Conservation (phyloP, 2,113 vertebrate species). For the Gadus chalcogrammus region DNA sequence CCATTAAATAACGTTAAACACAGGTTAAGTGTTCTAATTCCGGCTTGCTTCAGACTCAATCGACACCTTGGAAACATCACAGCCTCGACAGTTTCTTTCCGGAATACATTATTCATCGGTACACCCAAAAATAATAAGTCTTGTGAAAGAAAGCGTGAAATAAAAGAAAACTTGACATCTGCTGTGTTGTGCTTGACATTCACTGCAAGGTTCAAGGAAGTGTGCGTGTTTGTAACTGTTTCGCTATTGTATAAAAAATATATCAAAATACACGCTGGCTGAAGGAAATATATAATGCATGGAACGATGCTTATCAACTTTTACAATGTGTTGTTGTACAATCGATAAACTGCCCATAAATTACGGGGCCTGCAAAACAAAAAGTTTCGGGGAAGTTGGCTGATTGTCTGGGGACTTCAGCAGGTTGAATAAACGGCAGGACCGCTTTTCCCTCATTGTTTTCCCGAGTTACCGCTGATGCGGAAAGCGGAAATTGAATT, state of each 20-base stretch:
- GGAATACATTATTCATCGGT: neutral
- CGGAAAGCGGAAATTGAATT: neutral
- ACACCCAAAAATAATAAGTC: neutral
- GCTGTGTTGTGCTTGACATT: neutral
- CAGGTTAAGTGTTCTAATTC: neutral
- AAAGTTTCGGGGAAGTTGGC: neutral
- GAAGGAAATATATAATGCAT: too few species aligned
- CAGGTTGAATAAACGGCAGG: neutral
- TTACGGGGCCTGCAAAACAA: constrained; percentile 6
- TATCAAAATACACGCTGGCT: too few species aligned
- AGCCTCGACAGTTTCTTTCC: neutral
- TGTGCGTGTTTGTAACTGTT: neutral
- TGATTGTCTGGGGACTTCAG: neutral
- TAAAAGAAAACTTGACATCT: neutral
- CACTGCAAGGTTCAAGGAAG: neutral
- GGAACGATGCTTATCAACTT: too few species aligned
- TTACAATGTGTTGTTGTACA: too few species aligned
- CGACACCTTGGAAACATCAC: neutral
- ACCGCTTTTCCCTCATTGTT: neutral
- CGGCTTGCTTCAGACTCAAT: neutral
- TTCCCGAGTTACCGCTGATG: neutral
- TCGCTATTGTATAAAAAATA: neutral
- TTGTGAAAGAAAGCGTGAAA: neutral
- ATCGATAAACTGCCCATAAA: neutral
- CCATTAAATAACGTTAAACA: neutral